phyloP scores from a whole-genome alignment of 1,140 invertebrate species.

The Orchesella cincta region DNA sequence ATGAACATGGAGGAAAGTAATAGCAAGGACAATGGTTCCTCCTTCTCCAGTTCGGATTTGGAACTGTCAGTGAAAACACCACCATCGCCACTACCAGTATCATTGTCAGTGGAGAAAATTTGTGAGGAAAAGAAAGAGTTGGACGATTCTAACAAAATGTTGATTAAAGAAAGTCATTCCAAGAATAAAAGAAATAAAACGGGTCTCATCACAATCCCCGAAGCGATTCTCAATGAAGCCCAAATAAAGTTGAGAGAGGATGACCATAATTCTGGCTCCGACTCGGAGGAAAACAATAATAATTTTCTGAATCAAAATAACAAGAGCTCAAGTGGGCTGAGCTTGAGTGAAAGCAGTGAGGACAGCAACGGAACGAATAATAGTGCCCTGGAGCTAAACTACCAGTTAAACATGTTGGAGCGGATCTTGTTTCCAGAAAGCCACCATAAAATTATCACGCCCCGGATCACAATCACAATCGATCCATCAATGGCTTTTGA shows the following conservation, averaged over 20 bases:
- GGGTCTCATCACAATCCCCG: neutral
- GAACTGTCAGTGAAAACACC: neutral
- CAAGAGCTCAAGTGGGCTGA: neutral
- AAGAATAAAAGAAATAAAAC: neutral
- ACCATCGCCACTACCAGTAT: neutral
- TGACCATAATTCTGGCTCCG: too few relatives aligned
- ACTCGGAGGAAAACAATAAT: neutral
- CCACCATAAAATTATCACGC: constrained; percentile 29
- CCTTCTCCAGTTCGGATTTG: neutral
- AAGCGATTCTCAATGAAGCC: constrained; percentile 1
- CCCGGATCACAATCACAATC: constrained; percentile 47
- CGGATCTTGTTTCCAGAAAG: constrained; percentile 19
- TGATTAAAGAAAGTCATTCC: neutral
- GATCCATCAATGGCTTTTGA: constrained; percentile 29
- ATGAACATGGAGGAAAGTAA: neutral
- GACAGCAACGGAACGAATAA: neutral
- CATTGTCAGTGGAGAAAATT: neutral
- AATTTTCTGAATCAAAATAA: neutral
- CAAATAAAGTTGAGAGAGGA: neutral
- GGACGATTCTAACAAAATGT: too few relatives aligned
- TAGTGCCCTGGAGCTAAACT: neutral
- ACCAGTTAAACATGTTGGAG: constrained; percentile 22
- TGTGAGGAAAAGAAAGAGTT: neutral
- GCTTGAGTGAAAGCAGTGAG: neutral
- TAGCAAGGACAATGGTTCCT: neutral